Conservation (phyloP, 2,113 vertebrate species). For the Litocranius walleri region DNA sequence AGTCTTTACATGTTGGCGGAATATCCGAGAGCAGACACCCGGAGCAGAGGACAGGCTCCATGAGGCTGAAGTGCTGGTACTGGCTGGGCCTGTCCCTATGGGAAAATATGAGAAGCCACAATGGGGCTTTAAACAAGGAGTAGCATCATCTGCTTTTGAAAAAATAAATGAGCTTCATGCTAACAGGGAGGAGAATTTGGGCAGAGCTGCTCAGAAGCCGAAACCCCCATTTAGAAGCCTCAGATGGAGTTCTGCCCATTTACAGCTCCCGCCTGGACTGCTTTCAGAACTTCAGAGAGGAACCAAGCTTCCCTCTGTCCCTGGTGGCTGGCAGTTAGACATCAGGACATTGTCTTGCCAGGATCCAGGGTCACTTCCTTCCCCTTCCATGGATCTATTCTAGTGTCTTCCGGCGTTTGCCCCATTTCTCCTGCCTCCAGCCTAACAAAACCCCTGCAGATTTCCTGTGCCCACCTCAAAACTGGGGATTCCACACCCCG, state of each 20-base stretch:
- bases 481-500: background rate
- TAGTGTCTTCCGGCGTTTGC: background rate
- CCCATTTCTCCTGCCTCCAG: background rate
- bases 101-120: background rate
- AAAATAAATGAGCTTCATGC: background rate
- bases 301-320: background rate
- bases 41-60: background rate
- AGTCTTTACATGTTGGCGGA: rapidly evolving
- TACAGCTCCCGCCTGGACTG: background rate
- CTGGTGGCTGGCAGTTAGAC: background rate
- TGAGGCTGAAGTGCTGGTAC: background rate
- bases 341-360: background rate
- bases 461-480: background rate
- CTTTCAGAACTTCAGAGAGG: background rate
- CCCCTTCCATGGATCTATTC: background rate
- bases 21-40: background rate
- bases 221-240: background rate
- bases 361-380: background rate
- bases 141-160: background rate
- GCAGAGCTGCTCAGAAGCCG: background rate
- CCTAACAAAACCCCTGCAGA: background rate
- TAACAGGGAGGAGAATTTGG: background rate
- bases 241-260: background rate
- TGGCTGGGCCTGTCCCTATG: background rate
- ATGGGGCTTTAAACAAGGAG: background rate